phyloP scores from a whole-genome alignment of 2,797 vertebrate species.

The Gallinago nigripennis region DNA sequence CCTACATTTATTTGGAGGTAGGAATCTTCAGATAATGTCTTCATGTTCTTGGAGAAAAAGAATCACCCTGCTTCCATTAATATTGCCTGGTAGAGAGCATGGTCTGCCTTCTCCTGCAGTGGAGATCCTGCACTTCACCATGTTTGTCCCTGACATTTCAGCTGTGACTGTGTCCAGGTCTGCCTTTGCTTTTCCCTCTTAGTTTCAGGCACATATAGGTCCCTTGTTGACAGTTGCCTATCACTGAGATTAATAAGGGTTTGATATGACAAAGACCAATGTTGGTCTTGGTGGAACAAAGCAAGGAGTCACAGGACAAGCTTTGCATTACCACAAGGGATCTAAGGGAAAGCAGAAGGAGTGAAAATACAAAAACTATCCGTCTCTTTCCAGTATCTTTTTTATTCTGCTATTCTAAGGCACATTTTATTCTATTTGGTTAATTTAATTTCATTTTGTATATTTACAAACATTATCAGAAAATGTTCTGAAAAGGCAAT shows the following conservation, averaged over 20 bases:
- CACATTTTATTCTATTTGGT: neutral
- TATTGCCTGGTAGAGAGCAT: neutral
- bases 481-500: neutral
- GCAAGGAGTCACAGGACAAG: neutral
- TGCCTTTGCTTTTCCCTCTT: neutral
- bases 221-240: neutral
- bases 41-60: neutral
- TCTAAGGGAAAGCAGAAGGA: neutral
- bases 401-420: neutral
- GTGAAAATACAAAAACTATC: neutral
- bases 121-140: rapidly evolving
- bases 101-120: neutral
- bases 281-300: neutral
- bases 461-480: neutral
- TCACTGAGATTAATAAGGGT: neutral
- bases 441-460: neutral
- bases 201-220: neutral
- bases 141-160: neutral
- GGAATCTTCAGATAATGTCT: neutral
- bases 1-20: neutral
- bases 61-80: neutral
- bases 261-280: neutral
- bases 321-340: neutral
- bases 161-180: neutral
- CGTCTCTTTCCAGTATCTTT: neutral